Conservation (phyloP, 1,140 invertebrate species). For the Maniola jurtina region DNA sequence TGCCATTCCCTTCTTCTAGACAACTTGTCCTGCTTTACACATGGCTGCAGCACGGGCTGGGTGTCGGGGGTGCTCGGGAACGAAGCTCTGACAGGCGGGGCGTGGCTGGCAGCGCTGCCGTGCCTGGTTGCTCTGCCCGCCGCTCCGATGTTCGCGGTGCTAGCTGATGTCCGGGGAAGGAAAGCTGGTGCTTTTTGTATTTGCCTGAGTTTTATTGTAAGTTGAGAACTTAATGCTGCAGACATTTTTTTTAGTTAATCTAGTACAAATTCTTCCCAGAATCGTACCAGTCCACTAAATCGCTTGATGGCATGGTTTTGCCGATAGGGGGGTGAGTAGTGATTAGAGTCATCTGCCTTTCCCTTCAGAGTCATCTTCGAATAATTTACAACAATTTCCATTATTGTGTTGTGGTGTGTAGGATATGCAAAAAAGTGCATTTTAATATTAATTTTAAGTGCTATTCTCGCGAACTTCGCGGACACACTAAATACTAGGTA, state of each 20-base stretch:
- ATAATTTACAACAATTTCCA: too few relatives aligned
- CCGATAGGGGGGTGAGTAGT: too few relatives aligned
- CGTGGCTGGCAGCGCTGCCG: slow-evolving; percentile 65
- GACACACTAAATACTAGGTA: too few relatives aligned
- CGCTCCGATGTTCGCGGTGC: slow-evolving; percentile 66
- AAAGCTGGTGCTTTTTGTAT: slow-evolving; percentile 63
- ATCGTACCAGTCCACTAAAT: too few relatives aligned
- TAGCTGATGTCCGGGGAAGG: slow-evolving; percentile 60
- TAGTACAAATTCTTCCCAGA: too few relatives aligned
- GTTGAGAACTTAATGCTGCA: slow-evolving; percentile 26
- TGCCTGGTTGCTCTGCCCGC: slow-evolving; percentile 68
- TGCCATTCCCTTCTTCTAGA: slow-evolving; percentile 41
- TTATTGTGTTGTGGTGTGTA: too few relatives aligned
- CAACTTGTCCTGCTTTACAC: slow-evolving; percentile 69
- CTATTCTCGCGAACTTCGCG: too few relatives aligned
- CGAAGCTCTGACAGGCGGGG: slow-evolving; percentile 64
- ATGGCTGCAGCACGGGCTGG: slow-evolving; percentile 70
- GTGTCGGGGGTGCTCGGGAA: slow-evolving; percentile 65
- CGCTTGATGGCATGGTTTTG: too few relatives aligned
- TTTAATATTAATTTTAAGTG: background rate
- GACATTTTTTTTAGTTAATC: too few relatives aligned
- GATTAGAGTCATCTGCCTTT: too few relatives aligned
- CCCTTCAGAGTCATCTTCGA: too few relatives aligned
- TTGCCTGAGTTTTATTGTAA: slow-evolving; percentile 66
- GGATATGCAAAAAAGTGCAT: background rate